These are phyloP conservation scores for Sminthurides bifidus DNA, from an alignment of 1,140 invertebrate species.

Conservation along the genomic window DNA sequence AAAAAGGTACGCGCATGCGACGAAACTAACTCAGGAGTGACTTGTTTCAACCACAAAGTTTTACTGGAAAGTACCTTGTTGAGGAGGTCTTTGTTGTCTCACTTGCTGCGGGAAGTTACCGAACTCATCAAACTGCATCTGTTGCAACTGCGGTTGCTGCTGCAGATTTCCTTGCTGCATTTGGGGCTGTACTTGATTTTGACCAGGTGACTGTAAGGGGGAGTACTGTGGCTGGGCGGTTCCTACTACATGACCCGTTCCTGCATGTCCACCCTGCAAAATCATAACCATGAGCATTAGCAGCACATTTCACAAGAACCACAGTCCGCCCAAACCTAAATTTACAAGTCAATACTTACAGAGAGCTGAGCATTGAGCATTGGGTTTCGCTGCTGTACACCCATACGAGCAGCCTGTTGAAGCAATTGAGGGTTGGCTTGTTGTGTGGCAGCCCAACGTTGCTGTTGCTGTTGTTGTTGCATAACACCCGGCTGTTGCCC, in stretches of 20 bases:
- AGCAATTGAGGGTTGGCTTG: conserved; percentile 6
- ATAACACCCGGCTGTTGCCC: neutral
- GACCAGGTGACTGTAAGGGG: conserved; percentile 42
- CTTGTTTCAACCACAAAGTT: too few relatives aligned
- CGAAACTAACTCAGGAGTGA: too few relatives aligned
- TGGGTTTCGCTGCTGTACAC: conserved; percentile 44
- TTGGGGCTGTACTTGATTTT: conserved; percentile 39
- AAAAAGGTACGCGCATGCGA: too few relatives aligned
- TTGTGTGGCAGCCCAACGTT: conserved; percentile 6
- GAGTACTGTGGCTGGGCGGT: conserved; percentile 39
- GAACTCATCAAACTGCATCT: conserved; percentile 3
- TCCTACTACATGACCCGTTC: too few relatives aligned
- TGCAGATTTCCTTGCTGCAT: conserved; percentile 27
- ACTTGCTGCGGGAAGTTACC: conserved; percentile 2
- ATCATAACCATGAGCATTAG: too few relatives aligned
- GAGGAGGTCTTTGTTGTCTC: conserved; percentile 1
- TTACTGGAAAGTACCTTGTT: conserved; percentile 8
- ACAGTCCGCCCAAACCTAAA: too few relatives aligned
- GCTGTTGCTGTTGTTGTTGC: conserved; percentile 8
- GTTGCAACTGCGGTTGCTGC: conserved; percentile 8
- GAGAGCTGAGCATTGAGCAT: conserved; percentile 66
- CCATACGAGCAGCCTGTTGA: conserved; percentile 12
- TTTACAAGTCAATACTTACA: conserved; percentile 32
- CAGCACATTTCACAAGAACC: too few relatives aligned
- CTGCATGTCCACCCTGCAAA: too few relatives aligned